Evolutionary conservation across 1,140 invertebrate species (phyloP).

Genomic region (Drosophila willistoni): DNA sequence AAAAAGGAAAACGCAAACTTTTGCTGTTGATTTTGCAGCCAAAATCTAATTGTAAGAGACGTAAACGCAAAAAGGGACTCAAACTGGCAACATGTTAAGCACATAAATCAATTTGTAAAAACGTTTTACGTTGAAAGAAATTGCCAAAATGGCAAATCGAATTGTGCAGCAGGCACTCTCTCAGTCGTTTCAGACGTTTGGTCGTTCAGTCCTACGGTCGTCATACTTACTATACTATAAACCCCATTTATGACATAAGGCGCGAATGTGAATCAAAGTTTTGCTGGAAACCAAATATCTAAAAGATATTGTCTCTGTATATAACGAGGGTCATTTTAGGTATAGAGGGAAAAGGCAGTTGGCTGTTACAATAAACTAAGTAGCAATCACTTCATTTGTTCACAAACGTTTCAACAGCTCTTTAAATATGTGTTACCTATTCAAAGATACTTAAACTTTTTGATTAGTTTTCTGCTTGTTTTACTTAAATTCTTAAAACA

Average conservation of each 20-base stretch:
- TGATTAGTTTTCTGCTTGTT: no score
- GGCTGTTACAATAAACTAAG: no score
- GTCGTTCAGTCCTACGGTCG: no score
- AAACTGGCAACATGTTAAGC: slow-evolving; percentile 74
- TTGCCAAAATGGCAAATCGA: slow-evolving; percentile 69
- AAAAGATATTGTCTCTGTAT: slow-evolving; percentile 53
- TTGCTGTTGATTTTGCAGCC: slow-evolving; percentile 60
- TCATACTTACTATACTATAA: slow-evolving; percentile 20
- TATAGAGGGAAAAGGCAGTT: not conserved
- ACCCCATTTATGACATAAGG: slow-evolving; percentile 57
- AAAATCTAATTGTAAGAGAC: slow-evolving; percentile 69
- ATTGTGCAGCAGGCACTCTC: slow-evolving; percentile 32
- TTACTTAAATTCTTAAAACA: no score
- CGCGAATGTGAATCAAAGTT: slow-evolving; percentile 33
- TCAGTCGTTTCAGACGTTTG: no score
- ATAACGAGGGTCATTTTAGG: not conserved
- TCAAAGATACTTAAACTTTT: no score
- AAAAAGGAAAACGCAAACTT: slow-evolving; percentile 42
- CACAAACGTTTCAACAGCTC: no score
- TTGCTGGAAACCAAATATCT: slow-evolving; percentile 38
- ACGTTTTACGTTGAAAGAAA: slow-evolving; percentile 67
- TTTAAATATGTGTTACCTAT: no score
- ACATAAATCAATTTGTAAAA: slow-evolving; percentile 80
- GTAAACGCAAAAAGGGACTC: slow-evolving; percentile 26
- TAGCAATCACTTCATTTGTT: no score